Evolutionary conservation across 2,797 vertebrate species (phyloP).

Genomic region (Oreonectes daqikongensis): DNA sequence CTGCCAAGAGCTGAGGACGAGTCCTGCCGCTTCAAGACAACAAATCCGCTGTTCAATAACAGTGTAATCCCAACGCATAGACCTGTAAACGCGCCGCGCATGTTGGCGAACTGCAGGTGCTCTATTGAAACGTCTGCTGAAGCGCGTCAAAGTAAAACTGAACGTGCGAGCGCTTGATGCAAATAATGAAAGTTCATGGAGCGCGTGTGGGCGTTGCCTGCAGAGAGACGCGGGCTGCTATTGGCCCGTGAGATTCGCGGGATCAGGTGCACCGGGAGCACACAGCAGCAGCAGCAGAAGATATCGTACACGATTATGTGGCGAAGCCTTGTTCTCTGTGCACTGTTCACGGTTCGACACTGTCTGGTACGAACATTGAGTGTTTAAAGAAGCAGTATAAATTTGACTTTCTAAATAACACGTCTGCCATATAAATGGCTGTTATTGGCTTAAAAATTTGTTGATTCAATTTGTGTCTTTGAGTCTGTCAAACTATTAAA

Average conservation of each 20-base stretch:
- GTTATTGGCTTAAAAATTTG: too few species aligned
- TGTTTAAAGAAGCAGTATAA: too few species aligned
- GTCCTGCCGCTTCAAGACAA: constrained; percentile 72
- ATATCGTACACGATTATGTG: background rate
- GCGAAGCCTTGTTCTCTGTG: too few species aligned
- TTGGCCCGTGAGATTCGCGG: constrained; percentile 66
- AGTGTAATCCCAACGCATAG: constrained; percentile 78
- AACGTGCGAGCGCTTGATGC: constrained; percentile 44
- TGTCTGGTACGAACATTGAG: too few species aligned
- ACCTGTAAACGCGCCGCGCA: constrained; percentile 27
- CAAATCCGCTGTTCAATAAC: constrained; percentile 64
- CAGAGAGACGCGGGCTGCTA: constrained; percentile 62
- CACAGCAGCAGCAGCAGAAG: constrained; percentile 35
- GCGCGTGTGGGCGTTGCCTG: constrained; percentile 63
- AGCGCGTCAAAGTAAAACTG: constrained; percentile 41
- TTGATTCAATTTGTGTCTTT: too few species aligned
- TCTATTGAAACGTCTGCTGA: constrained; percentile 27
- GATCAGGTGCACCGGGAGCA: constrained; percentile 49
- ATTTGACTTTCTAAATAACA: too few species aligned
- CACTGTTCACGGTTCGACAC: too few species aligned
- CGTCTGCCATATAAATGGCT: too few species aligned
- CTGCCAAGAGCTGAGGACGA: constrained; percentile 71
- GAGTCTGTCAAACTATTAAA: background rate
- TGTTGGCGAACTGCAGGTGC: constrained; percentile 7
- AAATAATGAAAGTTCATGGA: constrained; percentile 64